Base-by-base conservation (phyloP, 2,113 vertebrate genomes). In the Xenopus tropicalis region DNA sequence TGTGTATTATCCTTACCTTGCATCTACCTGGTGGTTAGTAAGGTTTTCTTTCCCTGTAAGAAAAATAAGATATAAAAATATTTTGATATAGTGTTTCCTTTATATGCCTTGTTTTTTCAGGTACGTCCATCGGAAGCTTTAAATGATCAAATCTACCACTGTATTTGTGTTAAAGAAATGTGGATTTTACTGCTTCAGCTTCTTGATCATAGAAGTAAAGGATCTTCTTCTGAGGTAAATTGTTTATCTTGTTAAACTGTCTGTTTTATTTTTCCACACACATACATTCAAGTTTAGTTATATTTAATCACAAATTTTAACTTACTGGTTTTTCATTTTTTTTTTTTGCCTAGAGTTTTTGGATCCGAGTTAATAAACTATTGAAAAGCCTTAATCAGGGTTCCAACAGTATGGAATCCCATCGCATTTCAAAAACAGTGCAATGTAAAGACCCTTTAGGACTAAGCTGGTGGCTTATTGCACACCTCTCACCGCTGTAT, bases 391-490 rank as follows among this genome's bases (percentile, higher is more conserved):
- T 87, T 17, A 81, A 88, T 83, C 86, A 86, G 77, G 82, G 11
- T 23, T 68, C 79, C 14, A 81, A 57, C 79, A 71, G 66, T 69
- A 75, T 17, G 71, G 84, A 85, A 83, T 66, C 14, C 46, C 11
- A 16, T 1, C 65, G 79, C 77, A 23, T 63, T 10, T 83, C 80
- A 79, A 20, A 80, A 43, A 37, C 71, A 66, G 63, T 85, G n/a
- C 90, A 89, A 25, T 93, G 92, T 79, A 97, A 93, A 82, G 97
- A 99, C 77, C 83, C 91, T 1, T 11, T 94, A 71, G 93, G 96
- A 57, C 96, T 98, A 84, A 91, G 90, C 37, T 98, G 95, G 97
- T 99, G 97, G 97, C 79, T 98, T 82, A 71, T 93, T 78, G 91
- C 90, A 79, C 95, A 96, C 66, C 74, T 96, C 72, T 88, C 94